phyloP scores from a whole-genome alignment of 2,888 invertebrate species.

The Clitarchus hookeri region DNA sequence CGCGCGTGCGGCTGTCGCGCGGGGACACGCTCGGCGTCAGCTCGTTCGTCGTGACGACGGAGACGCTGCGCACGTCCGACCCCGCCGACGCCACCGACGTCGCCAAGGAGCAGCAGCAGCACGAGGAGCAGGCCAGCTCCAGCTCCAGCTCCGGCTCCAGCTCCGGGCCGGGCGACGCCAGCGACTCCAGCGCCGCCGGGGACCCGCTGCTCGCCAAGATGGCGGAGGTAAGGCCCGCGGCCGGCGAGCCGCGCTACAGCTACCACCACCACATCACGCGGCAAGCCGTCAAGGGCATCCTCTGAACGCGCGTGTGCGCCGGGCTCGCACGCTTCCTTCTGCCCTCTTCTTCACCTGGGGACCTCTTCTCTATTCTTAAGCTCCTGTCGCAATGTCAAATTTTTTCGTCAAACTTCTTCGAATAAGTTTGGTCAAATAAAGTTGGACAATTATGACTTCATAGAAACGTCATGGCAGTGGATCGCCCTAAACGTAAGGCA shows the following conservation, averaged over 20 bases:
- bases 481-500: no score
- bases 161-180: background rate
- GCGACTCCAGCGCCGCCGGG: slow-evolving; percentile 38
- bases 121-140: background rate
- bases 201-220: slow-evolving; percentile 53
- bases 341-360: background rate
- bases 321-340: no score
- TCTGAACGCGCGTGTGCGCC: slow-evolving; percentile 48
- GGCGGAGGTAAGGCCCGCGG: slow-evolving; percentile 56
- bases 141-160: background rate
- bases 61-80: slow-evolving; percentile 48
- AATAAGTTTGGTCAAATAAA: no score
- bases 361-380: background rate
- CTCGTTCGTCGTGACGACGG: slow-evolving; percentile 59
- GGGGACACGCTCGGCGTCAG: slow-evolving; percentile 59
- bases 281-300: slow-evolving; percentile 63
- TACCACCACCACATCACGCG: slow-evolving; percentile 59
- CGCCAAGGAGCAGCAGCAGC: background rate
- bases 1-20: slow-evolving; percentile 59
- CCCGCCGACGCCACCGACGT: background rate
- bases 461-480: no score
- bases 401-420: no score
- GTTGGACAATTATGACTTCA: no score
- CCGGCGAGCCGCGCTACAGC: slow-evolving; percentile 51
- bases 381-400: background rate